Conservation (phyloP, 2,797 vertebrate genomes). For the Ciconia nigra region DNA sequence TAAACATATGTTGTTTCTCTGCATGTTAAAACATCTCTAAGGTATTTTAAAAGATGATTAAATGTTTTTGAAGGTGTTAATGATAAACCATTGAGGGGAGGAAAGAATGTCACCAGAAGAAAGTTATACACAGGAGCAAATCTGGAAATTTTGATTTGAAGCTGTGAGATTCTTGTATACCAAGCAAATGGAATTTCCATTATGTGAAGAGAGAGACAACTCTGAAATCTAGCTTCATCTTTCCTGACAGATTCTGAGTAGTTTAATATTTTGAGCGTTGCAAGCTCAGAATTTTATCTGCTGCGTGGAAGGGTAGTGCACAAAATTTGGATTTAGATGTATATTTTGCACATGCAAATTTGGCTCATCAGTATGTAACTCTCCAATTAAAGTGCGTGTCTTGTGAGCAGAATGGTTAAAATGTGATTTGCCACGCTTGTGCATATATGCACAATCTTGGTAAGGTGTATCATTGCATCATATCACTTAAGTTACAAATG, state of each 20-base stretch:
- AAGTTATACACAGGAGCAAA: background rate
- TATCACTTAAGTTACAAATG: background rate
- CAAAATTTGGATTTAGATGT: background rate
- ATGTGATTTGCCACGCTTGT: background rate
- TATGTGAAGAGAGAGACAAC: background rate
- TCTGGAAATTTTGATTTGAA: background rate
- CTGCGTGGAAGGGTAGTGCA: background rate
- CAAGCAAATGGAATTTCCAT: background rate
- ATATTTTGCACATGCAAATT: background rate
- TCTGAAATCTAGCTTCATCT: background rate
- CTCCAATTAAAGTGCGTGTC: background rate
- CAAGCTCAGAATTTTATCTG: background rate
- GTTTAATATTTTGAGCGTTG: background rate
- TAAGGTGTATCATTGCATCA: background rate
- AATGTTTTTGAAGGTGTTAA: background rate
- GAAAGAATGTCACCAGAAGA: background rate
- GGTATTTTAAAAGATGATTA: background rate
- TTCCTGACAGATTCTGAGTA: background rate
- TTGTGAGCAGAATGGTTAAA: background rate
- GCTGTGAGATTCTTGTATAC: background rate
- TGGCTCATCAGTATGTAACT: background rate
- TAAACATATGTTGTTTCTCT: background rate
- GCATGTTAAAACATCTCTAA: background rate
- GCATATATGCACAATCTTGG: background rate
- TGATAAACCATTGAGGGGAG: background rate